Percentiles rank a stretch among this genome's conserved stretches.
Evolutionary conservation across 2,797 vertebrate genomes (phyloP).

Genomic region (Nannoperca australis): DNA sequence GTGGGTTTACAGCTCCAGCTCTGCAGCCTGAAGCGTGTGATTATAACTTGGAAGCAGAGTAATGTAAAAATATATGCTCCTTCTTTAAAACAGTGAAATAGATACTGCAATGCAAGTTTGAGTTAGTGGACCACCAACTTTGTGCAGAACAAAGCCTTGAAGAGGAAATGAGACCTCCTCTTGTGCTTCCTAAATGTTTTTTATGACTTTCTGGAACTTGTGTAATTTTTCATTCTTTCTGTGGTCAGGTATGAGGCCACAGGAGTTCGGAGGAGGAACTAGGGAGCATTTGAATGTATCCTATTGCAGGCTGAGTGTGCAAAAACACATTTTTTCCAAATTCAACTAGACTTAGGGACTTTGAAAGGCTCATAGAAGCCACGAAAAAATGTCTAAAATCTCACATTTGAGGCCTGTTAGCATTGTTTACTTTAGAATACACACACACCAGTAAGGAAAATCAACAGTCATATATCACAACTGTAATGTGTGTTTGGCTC

Average conservation of each 20-base stretch:
- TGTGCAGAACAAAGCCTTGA: constrained; percentile 51
- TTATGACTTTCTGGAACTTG: constrained; percentile 53
- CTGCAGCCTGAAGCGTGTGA: constrained; percentile 70
- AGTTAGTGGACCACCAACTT: constrained; percentile 58
- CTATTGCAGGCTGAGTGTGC: constrained; percentile 18
- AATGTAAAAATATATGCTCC: background rate
- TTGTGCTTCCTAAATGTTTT: constrained; percentile 45
- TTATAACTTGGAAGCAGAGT: constrained; percentile 52
- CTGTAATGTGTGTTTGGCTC: constrained; percentile 57
- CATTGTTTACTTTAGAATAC: constrained; percentile 13
- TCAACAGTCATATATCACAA: constrained; percentile 21
- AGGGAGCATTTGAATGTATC: constrained; percentile 21
- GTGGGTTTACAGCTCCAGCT: constrained; percentile 56
- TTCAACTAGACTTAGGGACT: constrained; percentile 6
- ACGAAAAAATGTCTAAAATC: background rate
- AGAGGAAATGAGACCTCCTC: constrained; percentile 65
- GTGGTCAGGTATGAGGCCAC: constrained; percentile 61
- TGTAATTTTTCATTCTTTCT: constrained; percentile 66
- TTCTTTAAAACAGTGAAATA: constrained; percentile 16
- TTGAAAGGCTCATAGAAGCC: background rate
- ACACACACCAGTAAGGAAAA: constrained; percentile 2
- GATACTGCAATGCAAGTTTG: background rate
- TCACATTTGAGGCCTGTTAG: background rate
- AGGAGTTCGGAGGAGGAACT: constrained; percentile 31
- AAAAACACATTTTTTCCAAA: constrained; percentile 19